Evolutionary conservation across 2,797 vertebrate genomes (phyloP).

Genomic region (Sebastes trivittatus): DNA sequence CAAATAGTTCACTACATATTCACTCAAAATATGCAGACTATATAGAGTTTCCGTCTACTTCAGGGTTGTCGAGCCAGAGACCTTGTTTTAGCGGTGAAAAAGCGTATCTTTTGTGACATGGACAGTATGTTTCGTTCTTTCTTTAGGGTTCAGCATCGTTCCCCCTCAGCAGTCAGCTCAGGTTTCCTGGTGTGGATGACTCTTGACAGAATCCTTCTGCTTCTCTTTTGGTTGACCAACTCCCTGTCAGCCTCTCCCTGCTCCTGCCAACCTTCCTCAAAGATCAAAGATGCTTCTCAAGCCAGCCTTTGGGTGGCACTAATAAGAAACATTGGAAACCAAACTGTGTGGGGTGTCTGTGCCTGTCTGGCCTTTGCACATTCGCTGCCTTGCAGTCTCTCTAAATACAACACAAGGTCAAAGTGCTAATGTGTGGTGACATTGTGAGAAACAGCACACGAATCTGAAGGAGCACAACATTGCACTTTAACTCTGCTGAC

Average conservation of each 20-base stretch:
- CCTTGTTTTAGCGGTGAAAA: conserved; percentile 32
- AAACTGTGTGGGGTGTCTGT: conserved; percentile 29
- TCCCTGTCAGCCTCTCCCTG: conserved; percentile 44
- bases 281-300: conserved; percentile 69
- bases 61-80: not conserved
- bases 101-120: conserved; percentile 55
- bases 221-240: conserved; percentile 72
- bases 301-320: conserved; percentile 66
- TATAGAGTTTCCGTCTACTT: not conserved
- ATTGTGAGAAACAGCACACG: not conserved
- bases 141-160: conserved; percentile 65
- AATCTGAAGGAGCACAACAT: conserved; percentile 5
- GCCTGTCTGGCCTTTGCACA: conserved; percentile 25
- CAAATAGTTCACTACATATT: not conserved
- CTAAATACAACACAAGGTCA: conserved; percentile 60
- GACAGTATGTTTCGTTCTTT: conserved; percentile 52
- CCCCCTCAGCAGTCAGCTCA: conserved; percentile 50
- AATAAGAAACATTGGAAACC: conserved; percentile 50
- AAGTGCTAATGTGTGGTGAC: conserved; percentile 43
- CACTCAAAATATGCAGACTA: not conserved
- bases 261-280: conserved; percentile 58
- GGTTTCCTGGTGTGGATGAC: conserved; percentile 74
- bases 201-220: conserved; percentile 79
- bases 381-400: conserved; percentile 18
- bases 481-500: not conserved